Evolutionary conservation across 1,140 invertebrate species (phyloP).

Genomic region (Lethocerus indicus): DNA sequence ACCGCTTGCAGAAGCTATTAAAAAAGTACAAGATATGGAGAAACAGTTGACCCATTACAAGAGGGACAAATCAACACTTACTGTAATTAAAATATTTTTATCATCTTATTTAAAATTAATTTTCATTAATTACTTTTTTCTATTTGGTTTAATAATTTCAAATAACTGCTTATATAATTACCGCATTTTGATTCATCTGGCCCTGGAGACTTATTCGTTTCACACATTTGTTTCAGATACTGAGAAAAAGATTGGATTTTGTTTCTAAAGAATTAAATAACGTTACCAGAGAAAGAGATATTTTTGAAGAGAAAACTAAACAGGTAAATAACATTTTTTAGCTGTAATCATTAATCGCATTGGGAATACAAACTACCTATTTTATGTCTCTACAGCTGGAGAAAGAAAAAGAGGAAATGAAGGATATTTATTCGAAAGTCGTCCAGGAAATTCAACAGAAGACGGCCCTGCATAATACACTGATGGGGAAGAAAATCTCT

Average conservation of each 20-base stretch:
- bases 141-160: conserved; percentile 2
- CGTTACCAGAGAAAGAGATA: conserved; percentile 55
- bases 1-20: conserved; percentile 48
- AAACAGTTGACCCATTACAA: conserved; percentile 62
- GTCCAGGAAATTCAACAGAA: conserved; percentile 75
- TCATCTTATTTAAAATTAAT: conserved; percentile 13
- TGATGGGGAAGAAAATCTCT: conserved; percentile 56
- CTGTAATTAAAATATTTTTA: conserved; percentile 20
- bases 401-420: conserved; percentile 58
- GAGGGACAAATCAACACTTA: conserved; percentile 51
- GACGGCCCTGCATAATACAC: conserved; percentile 51
- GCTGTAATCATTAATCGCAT: background rate
- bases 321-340: conserved; percentile 29
- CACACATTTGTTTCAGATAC: conserved; percentile 34
- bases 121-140: background rate
- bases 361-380: background rate
- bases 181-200: background rate
- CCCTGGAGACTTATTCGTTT: conserved; percentile 15
- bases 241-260: conserved; percentile 34
- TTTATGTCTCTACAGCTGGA: conserved; percentile 31
- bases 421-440: conserved; percentile 58
- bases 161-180: background rate
- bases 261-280: conserved; percentile 47
- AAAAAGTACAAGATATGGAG: conserved; percentile 46
- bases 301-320: conserved; percentile 59